These are phyloP conservation scores for Atlantisia rogersi DNA, from an alignment of 2,113 vertebrate genomes.

Conservation along the genomic window DNA sequence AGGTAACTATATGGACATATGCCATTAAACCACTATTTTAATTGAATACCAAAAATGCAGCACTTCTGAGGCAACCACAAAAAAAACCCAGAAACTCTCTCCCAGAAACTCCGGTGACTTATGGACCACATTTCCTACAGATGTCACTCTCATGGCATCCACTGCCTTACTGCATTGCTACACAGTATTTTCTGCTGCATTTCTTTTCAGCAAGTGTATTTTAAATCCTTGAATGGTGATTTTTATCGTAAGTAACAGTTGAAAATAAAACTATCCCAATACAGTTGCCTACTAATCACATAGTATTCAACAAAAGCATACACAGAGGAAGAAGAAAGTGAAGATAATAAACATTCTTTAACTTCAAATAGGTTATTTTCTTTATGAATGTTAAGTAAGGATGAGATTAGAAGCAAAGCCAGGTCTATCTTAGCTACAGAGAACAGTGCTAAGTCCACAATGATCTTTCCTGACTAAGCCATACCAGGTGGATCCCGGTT, in stretches of 20 bases:
- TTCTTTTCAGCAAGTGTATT: neutral
- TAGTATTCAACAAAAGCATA: neutral
- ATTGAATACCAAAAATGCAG: neutral
- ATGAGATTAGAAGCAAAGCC: neutral
- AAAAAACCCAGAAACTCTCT: neutral
- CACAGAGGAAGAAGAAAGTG: neutral
- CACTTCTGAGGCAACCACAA: neutral
- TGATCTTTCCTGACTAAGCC: neutral
- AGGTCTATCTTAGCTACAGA: neutral
- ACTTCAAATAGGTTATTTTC: neutral
- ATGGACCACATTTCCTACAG: neutral
- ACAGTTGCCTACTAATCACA: neutral
- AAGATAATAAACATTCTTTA: neutral
- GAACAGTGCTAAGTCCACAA: neutral
- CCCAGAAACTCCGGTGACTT: neutral
- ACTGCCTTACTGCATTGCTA: neutral
- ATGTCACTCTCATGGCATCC: neutral
- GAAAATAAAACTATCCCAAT: neutral
- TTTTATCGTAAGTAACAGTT: neutral
- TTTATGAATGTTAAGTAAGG: neutral
- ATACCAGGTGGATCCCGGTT: neutral
- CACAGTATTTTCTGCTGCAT: neutral
- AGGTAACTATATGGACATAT: neutral
- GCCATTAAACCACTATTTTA: neutral
- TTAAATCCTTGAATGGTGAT: neutral